Evolutionary conservation across 2,113 vertebrate genomes (phyloP), one percentile per base, ranked within the genome.

Genomic region (Gavialis gangeticus): DNA sequence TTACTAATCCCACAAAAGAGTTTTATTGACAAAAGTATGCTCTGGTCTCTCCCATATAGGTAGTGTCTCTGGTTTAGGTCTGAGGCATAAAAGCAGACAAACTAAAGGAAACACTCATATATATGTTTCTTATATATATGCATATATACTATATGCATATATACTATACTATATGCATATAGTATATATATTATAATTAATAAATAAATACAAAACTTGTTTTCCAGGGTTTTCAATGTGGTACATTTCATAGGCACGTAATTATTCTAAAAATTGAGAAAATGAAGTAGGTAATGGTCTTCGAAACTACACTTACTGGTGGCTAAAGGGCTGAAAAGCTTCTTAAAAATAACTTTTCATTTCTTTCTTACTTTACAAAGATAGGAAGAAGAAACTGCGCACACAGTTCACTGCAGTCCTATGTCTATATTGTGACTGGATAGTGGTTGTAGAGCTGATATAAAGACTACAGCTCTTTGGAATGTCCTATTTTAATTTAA

Each of bases 371-470:
- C 27, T 79, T 90, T 69, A 34, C 60, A 94, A 71, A 87, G 85
- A 85, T 89, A 93, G 81, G 84, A 91, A 93, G 34, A 87, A 21
- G 24, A 55, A 64, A 90, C 59, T 92, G 69, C 24, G 37, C 69
- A 73, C 27, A 60, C 85, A 80, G 96, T 97, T 97, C 94, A 85
- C 96, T 88, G 87, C 87, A 93, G 89, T 97, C 96, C 82, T 58
- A 84, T 64, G 87, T 82, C 73, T 94, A 90, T 91, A 87, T 58
- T 81, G 87, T 93, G 97, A 91, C 95, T 97, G 97, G 98, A 96
- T 96, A 94, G 88, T 94, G 96, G 85, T 82, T 94, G 87, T 88
- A 97, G 96, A 96, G 91, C 95, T 97, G 97, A 97, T 97, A 97
- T 96, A 95, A 98, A 95, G 92, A 96, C 88, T 97, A 92, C 90